These are phyloP conservation scores for Noctuana brunneofusca DNA, from an alignment of 2,888 invertebrate genomes.

Conservation along the genomic window DNA sequence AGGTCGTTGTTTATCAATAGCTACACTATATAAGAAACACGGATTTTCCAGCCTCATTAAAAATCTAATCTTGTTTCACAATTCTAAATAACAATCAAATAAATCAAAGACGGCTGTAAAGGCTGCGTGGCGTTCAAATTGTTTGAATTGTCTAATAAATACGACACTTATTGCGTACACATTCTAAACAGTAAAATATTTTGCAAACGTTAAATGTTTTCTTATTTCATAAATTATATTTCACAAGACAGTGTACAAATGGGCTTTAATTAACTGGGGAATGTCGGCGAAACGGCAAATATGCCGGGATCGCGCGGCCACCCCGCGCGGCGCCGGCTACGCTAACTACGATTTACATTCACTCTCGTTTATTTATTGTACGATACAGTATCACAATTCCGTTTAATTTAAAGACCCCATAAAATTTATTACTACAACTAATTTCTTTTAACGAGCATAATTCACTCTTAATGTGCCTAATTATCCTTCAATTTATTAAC, in stretches of 20 bases:
- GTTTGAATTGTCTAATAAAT: constrained; percentile 31
- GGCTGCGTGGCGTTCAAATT: constrained; percentile 20
- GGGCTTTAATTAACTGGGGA: constrained; percentile 80
- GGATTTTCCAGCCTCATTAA: neutral
- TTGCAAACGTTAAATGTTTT: constrained; percentile 58
- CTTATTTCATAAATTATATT: constrained; percentile 75
- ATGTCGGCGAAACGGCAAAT: constrained; percentile 75
- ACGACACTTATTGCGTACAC: constrained; percentile 38
- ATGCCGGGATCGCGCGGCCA: constrained; percentile 62
- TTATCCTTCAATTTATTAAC: neutral
- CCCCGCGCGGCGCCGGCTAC: constrained; percentile 49
- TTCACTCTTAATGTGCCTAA: constrained; percentile 6
- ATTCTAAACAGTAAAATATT: constrained; percentile 57
- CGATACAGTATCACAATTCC: constrained; percentile 58
- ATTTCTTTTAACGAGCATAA: constrained; percentile 22
- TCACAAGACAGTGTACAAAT: constrained; percentile 76
- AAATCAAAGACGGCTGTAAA: neutral
- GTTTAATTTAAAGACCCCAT: constrained; percentile 54
- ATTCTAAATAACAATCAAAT: constrained; percentile 7
- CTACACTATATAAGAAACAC: constrained; percentile 35
- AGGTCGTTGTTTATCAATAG: constrained; percentile 70
- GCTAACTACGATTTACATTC: constrained; percentile 72
- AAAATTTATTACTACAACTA: constrained; percentile 42
- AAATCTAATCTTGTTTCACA: constrained; percentile 16
- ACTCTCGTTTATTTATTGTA: constrained; percentile 64